phyloP scores from a whole-genome alignment of 2,888 invertebrate species.

The Tridacna crocea region DNA sequence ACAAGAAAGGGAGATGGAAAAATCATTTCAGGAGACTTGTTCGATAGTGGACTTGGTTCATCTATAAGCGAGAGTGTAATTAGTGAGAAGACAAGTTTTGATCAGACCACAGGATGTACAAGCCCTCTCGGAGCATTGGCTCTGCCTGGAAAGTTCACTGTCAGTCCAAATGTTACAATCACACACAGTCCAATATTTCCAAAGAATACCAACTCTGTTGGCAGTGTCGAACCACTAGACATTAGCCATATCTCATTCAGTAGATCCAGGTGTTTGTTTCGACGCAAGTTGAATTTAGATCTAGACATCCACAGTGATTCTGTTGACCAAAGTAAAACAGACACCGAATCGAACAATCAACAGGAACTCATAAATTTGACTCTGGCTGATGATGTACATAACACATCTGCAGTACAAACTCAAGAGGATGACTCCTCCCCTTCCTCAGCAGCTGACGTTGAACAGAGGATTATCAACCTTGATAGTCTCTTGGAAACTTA shows the following conservation, averaged over 20 bases:
- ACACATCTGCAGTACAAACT: not conserved
- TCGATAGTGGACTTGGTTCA: conserved; percentile 58
- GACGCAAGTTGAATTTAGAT: conserved; percentile 16
- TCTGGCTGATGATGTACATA: not conserved
- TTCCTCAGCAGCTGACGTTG: not conserved
- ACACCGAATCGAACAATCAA: not conserved
- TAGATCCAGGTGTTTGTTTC: conserved; percentile 3
- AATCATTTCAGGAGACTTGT: conserved; percentile 9
- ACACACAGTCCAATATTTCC: conserved; percentile 17
- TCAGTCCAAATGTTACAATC: not conserved
- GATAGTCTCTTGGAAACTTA: conserved; percentile 3
- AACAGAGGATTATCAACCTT: not conserved
- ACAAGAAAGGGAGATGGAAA: conserved; percentile 21
- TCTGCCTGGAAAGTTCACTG: not conserved
- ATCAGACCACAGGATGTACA: not conserved
- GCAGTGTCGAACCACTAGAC: not conserved
- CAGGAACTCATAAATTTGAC: conserved; percentile 1
- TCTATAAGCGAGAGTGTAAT: conserved; percentile 33
- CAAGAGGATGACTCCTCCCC: not conserved
- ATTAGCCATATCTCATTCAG: conserved; percentile 19
- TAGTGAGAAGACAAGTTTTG: not conserved
- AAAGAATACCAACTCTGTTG: not conserved
- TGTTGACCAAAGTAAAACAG: not conserved
- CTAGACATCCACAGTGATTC: not conserved
- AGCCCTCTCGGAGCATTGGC: not conserved